These are phyloP conservation scores for Cheilosia grossa DNA, from an alignment of 2,888 invertebrate genomes.

Conservation along the genomic window DNA sequence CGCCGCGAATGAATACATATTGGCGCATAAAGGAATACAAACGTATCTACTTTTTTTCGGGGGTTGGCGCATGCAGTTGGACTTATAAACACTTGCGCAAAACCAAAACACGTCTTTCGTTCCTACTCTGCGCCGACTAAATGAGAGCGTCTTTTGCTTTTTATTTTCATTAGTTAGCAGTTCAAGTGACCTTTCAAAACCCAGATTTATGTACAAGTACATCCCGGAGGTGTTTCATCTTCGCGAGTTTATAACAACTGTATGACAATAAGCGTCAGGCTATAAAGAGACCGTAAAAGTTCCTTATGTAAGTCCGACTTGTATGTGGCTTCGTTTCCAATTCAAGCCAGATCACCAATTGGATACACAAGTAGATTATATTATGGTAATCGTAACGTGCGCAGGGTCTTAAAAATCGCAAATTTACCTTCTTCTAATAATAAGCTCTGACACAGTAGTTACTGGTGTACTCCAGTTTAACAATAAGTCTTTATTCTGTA, in stretches of 20 bases:
- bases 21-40: constrained; percentile 51
- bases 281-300: constrained; percentile 50
- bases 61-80: constrained; percentile 57
- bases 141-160: not conserved
- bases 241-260: constrained; percentile 49
- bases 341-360: constrained; percentile 33
- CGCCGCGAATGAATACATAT: constrained; percentile 42
- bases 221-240: constrained; percentile 58
- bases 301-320: constrained; percentile 58
- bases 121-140: constrained; percentile 18
- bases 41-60: constrained; percentile 36
- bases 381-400: constrained; percentile 48
- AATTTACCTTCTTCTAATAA: constrained; percentile 48
- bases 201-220: constrained; percentile 20
- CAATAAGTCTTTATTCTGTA: constrained; percentile 45
- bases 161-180: constrained; percentile 54
- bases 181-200: constrained; percentile 66
- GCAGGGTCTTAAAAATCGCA: constrained; percentile 52
- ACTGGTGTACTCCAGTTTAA: constrained; percentile 12
- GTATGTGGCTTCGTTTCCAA: constrained; percentile 16
- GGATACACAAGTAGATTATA: constrained; percentile 32
- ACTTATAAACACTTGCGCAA: constrained; percentile 42
- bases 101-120: constrained; percentile 42
- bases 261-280: constrained; percentile 32
- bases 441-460: constrained; percentile 52